phyloP scores from a whole-genome alignment of 2,888 invertebrate genomes.

The Pachycephus smyrnensis region DNA sequence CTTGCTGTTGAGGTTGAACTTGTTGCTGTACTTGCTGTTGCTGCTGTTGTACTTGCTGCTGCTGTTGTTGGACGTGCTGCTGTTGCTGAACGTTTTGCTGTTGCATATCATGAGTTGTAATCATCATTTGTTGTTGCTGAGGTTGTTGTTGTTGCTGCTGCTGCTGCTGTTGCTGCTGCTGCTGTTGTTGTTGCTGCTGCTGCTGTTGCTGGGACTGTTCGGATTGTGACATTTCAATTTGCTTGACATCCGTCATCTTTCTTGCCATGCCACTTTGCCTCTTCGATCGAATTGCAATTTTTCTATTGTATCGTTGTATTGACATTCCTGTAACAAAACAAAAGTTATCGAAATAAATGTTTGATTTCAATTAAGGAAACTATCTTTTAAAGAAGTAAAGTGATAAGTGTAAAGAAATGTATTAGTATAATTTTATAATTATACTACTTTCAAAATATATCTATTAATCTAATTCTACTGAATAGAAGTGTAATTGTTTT shows the following conservation, averaged over 20 bases:
- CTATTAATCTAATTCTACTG: background rate
- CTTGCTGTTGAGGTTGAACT: constrained; percentile 63
- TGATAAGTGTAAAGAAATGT: background rate
- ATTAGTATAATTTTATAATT: background rate
- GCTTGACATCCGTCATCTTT: constrained; percentile 58
- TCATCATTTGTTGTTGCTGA: constrained; percentile 46
- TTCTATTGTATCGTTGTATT: background rate
- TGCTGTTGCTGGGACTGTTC: constrained; percentile 61
- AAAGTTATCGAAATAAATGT: constrained; percentile 5
- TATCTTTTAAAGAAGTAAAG: background rate
- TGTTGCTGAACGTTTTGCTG: constrained; percentile 49
- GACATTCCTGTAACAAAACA: background rate
- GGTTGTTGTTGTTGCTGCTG: constrained; percentile 33
- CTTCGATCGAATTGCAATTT: background rate
- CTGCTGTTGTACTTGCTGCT: constrained; percentile 46
- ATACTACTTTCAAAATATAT: background rate
- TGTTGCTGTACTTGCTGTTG: constrained; percentile 40
- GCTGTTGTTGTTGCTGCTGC: constrained; percentile 43
- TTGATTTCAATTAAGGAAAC: constrained; percentile 1
- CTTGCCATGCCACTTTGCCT: constrained; percentile 11
- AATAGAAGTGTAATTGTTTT: background rate
- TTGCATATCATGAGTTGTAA: constrained; percentile 46
- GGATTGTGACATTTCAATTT: constrained; percentile 54
- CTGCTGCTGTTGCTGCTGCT: constrained; percentile 56
- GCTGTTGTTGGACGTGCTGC: constrained; percentile 42